phyloP scores from a whole-genome alignment of 2,888 invertebrate genomes.

The Leptopterna dolabrata region DNA sequence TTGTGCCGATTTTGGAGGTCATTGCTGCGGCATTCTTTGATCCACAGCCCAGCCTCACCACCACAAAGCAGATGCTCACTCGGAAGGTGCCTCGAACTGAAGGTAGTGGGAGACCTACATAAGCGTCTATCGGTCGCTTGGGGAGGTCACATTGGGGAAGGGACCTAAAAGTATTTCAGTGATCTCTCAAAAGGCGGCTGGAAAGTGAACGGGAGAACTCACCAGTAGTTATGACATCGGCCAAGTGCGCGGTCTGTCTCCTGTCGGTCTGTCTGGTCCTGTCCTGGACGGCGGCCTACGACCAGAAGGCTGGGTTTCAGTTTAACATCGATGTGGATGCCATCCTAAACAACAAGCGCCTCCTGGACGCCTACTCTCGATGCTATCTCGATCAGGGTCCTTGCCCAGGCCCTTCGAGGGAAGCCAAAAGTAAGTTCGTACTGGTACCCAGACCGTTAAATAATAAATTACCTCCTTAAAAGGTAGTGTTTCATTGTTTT shows the following conservation, averaged over 20 bases:
- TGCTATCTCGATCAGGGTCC: slow-evolving; percentile 58
- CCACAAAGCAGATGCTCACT: neutral
- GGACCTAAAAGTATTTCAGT: neutral
- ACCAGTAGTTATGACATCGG: slow-evolving; percentile 21
- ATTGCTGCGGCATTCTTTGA: too few relatives aligned
- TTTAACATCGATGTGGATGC: slow-evolving; percentile 56
- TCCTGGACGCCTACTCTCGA: slow-evolving; percentile 57
- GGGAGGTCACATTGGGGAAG: neutral
- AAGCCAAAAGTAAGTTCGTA: slow-evolving; percentile 57
- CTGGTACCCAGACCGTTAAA: too few relatives aligned
- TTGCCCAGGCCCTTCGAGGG: slow-evolving; percentile 54
- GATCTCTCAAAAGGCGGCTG: neutral
- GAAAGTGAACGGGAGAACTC: neutral
- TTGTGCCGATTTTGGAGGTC: too few relatives aligned
- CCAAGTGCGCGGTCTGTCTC: slow-evolving; percentile 23
- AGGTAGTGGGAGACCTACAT: neutral
- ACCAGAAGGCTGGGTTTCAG: slow-evolving; percentile 4
- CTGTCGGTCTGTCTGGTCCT: neutral
- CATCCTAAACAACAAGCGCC: slow-evolving; percentile 54
- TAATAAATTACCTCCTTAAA: neutral
- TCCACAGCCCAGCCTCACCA: neutral
- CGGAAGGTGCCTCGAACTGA: neutral
- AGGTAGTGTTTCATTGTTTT: too few relatives aligned
- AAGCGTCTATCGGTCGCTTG: neutral
- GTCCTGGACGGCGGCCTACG: slow-evolving; percentile 17